Evolutionary conservation across 1,140 invertebrate genomes (phyloP), one percentile per base, ranked within the genome.

Genomic region (Drosophila willistoni): DNA sequence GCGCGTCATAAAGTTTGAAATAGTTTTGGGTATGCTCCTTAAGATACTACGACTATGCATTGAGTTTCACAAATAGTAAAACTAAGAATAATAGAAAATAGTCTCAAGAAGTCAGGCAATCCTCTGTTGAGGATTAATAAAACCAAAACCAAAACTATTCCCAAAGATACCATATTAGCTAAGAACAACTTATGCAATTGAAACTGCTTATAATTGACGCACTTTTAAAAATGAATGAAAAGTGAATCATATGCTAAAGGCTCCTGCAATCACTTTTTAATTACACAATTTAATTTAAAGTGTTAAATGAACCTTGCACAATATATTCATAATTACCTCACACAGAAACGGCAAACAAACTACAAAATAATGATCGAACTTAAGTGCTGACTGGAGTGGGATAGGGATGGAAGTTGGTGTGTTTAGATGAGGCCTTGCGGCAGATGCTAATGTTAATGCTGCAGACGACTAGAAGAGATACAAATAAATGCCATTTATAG

Each of bases 401-500:
- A 9, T 10, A 9, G 19, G 55, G 19, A 34, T 47, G 44, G 44
- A 19, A 51, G 2, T 51, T 51, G 17, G 19, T 51, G 17, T 51
- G 44, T 51, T 51, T 51, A 51, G 44, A 22, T 22, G 19, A 51
- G 17, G 44, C 44, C 17, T 51, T 51, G 17, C 34, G 67, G 63
- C 44, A 39, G 19, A 9, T n/a, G 39, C 42, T 66, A 19, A 57
- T 63, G 41, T 54, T 57, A 41, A 62, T 36, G 34, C 34, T 61
- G 64, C 64, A 39, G 42, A 29, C 42, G 64, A 41, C 44, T 64
- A 60, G 61, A 71, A 36, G 34, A 33, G 51, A 51, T 34, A 19
- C 67, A 65, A 66, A 63, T 77, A 83, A 87, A 86, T 79, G 79
- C 83, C 83, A 87, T 86, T 87, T 86, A 83, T 83, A 86, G 83